Base-by-base conservation (phyloP, 2,888 invertebrate species). In the Ectemnius cavifrons region DNA sequence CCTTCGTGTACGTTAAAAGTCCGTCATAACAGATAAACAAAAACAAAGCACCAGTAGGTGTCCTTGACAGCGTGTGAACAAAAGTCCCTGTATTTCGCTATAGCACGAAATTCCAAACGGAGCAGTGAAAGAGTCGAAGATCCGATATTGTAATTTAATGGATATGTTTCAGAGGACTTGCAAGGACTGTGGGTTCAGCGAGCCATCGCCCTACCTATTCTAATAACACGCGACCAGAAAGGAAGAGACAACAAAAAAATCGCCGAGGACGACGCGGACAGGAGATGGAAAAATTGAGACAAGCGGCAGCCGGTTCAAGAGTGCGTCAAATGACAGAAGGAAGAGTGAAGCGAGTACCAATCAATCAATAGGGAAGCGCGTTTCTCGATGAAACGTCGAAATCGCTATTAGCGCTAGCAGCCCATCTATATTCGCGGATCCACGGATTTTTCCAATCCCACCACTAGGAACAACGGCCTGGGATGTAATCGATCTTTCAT, bases 141-240 rank as follows among this genome's bases (percentile, higher is more conserved):
- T 37, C 23, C 23, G 23, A 11, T 6, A 11, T 37, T 37, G 8
- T 37, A 0, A 37, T 37, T 6, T 37, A 37, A 1, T 6, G 37
- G 8, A 11, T 37, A 6, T 6, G 5, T 78, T 70, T 16, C 78
- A 88, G 88, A 84, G 79, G 73, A 58, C 20, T 28, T 88, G 88
- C 73, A 49, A 71, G 14, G 78, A 86, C 1, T 88, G 88, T 65
- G 79, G 79, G 23, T 88, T 88, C 46, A 67, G 73, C 23, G 82
- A 86, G 61, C 87, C 86, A 2, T 85, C 82, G 67, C 82, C 82
- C 28, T 84, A 80, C 46, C 68, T 80, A 16, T 82, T 86, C 58
- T 82, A 70, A 16, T 52, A 77, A 11, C 11, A 16, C 61, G 16
- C 18, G n/a, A 62, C 6, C 66, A 49, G 67, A 18, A 28, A n/a